phyloP scores from a whole-genome alignment of 2,888 invertebrate genomes.

The Micoletzkya japonica region DNA sequence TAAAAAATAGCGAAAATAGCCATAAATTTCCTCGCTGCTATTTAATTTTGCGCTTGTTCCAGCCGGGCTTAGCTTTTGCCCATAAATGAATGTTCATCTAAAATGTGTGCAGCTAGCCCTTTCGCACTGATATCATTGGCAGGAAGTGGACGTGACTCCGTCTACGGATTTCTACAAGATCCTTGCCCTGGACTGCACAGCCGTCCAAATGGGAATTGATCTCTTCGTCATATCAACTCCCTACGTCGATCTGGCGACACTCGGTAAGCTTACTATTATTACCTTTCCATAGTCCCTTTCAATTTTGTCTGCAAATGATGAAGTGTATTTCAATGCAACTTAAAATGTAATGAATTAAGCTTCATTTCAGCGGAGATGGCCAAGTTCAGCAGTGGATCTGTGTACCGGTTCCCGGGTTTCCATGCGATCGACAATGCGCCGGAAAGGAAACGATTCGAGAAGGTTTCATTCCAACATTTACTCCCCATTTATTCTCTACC shows the following conservation, averaged over 20 bases:
- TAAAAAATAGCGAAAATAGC: too few species aligned
- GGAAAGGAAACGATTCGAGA: constrained; percentile 73
- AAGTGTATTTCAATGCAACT: background rate
- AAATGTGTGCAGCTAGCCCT: too few species aligned
- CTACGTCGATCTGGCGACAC: constrained; percentile 89
- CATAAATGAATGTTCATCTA: too few species aligned
- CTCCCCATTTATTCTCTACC: background rate
- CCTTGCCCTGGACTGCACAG: constrained; percentile 90
- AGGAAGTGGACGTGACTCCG: constrained; percentile 83
- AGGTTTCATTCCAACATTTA: constrained; percentile 66
- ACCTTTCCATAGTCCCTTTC: background rate
- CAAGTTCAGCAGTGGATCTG: constrained; percentile 89
- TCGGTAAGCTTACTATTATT: constrained; percentile 71
- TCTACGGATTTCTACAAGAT: constrained; percentile 97
- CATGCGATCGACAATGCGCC: constrained; percentile 67
- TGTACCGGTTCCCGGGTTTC: constrained; percentile 84
- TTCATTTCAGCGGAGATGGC: constrained; percentile 76
- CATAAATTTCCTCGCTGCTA: too few species aligned
- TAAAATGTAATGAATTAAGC: background rate
- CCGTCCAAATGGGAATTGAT: constrained; percentile 83
- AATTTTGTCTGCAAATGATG: background rate
- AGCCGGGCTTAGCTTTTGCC: too few species aligned
- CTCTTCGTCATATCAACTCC: constrained; percentile 89
- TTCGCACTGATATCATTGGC: constrained; percentile 24
- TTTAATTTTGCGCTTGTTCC: too few species aligned